Evolutionary conservation across 2,797 vertebrate species (phyloP).

Genomic region (Chaunax sp.): DNA sequence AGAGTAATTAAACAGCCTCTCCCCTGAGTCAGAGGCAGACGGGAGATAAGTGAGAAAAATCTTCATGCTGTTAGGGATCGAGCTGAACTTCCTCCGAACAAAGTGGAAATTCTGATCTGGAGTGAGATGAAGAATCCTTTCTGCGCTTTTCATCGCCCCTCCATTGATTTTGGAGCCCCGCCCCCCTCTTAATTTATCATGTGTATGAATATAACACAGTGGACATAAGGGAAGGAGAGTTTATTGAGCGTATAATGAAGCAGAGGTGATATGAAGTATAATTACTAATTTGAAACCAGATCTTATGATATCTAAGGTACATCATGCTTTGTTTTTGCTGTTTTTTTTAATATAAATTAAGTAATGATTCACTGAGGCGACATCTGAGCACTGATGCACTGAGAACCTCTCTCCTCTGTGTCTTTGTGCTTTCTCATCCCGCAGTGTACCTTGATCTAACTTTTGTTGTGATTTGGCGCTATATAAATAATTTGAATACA

Average conservation of each 20-base stretch:
- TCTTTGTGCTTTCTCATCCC: too few species aligned
- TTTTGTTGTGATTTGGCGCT: too few species aligned
- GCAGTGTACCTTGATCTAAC: too few species aligned
- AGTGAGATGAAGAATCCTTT: slow-evolving; percentile 18
- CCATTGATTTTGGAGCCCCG: slow-evolving; percentile 5
- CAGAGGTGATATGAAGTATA: slow-evolving; percentile 22
- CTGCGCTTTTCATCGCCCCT: background rate
- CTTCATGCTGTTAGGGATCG: slow-evolving; percentile 1
- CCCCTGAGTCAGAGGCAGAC: slow-evolving; percentile 18
- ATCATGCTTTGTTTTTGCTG: too few species aligned
- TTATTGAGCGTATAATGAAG: slow-evolving; percentile 29
- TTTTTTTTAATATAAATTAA: too few species aligned
- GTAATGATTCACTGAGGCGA: too few species aligned
- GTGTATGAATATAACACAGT: background rate
- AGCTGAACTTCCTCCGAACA: background rate
- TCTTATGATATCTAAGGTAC: too few species aligned
- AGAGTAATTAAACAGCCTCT: slow-evolving; percentile 46
- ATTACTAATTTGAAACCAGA: too few species aligned
- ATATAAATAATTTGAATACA: too few species aligned
- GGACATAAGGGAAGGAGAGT: too few species aligned
- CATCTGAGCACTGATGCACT: too few species aligned
- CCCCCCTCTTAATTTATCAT: background rate
- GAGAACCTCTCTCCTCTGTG: too few species aligned
- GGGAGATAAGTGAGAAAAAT: slow-evolving; percentile 22
- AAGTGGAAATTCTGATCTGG: background rate